phyloP scores from a whole-genome alignment of 1,140 invertebrate genomes.

The Sitobion miscanthi region DNA sequence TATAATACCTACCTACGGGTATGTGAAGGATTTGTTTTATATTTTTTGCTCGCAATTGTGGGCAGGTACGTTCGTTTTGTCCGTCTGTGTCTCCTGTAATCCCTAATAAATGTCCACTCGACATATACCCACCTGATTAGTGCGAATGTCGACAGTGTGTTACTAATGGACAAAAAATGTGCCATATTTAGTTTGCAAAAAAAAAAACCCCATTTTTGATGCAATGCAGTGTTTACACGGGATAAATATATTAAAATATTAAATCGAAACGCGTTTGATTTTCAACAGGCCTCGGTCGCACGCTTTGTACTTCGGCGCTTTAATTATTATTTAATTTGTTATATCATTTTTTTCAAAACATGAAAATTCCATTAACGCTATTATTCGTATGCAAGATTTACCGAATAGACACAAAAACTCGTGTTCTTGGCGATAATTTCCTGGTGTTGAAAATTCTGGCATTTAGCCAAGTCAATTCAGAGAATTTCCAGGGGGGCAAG shows the following conservation, averaged over 20 bases:
- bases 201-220: not conserved
- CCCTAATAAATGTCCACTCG: not conserved
- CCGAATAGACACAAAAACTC: not conserved
- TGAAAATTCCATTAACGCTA: not conserved
- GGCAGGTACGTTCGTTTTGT: not conserved
- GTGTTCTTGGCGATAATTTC: not conserved
- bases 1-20: not conserved
- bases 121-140: not conserved
- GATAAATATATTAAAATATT: not conserved
- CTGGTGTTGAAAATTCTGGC: not conserved
- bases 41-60: not conserved
- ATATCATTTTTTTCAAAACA: not conserved
- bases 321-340: not conserved
- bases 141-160: not conserved
- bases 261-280: not conserved
- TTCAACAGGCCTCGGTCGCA: not conserved
- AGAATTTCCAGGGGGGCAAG: not conserved
- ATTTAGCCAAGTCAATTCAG: not conserved
- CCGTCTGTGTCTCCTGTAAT: not conserved
- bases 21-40: not conserved
- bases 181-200: not conserved
- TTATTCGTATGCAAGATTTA: not conserved
- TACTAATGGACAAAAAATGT: not conserved
- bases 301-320: not conserved
- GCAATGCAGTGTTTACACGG: not conserved